Evolutionary conservation across 2,113 vertebrate genomes (phyloP).

Genomic region (Capra hircus): DNA sequence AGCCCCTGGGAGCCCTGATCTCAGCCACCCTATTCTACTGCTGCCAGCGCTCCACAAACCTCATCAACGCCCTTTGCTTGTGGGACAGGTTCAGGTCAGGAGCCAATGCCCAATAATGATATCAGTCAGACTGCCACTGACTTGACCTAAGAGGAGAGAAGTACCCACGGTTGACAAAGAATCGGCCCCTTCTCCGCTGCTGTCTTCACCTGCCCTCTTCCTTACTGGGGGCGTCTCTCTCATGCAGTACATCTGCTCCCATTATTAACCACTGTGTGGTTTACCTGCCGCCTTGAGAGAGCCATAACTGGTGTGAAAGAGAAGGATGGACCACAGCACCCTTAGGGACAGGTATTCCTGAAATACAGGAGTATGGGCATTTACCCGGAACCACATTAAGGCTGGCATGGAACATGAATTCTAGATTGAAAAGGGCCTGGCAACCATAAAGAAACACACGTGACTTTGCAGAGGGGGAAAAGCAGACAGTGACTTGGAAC

Average conservation of each 20-base stretch:
- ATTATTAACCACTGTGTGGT: neutral
- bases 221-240: neutral
- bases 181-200: neutral
- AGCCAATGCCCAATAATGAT: neutral
- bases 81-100: neutral
- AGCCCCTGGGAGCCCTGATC: neutral
- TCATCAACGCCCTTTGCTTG: neutral
- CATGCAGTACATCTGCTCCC: neutral
- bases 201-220: neutral
- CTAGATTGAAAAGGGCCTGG: neutral
- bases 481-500: neutral
- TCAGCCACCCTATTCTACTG: neutral
- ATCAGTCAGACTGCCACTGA: neutral
- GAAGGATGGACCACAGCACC: neutral
- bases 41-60: neutral
- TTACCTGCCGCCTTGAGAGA: neutral
- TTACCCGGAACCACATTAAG: neutral
- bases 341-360: neutral
- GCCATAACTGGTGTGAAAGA: neutral
- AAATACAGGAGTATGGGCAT: neutral
- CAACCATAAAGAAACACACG: neutral
- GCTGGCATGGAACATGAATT: neutral
- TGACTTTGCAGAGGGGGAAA: neutral
- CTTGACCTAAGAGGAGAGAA: neutral
- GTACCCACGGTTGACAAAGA: neutral